Conservation (phyloP, 2,797 vertebrate genomes). For the Sylvia borin region DNA sequence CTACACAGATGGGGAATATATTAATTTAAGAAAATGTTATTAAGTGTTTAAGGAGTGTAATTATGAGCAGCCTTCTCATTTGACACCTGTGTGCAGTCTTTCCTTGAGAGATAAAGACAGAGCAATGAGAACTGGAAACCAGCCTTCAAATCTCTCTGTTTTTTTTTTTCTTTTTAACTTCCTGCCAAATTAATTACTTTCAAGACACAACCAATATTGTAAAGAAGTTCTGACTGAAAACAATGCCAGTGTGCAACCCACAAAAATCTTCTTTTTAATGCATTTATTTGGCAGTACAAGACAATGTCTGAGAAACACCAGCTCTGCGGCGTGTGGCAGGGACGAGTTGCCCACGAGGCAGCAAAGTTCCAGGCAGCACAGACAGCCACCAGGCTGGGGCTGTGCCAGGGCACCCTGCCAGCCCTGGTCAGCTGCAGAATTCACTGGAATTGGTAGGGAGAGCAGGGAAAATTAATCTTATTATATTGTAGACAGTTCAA, state of each 20-base stretch:
- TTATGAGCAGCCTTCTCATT: slow-evolving; percentile 66
- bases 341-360: rapidly evolving
- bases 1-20: slow-evolving; percentile 60
- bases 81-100: slow-evolving; percentile 63
- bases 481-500: background rate
- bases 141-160: background rate
- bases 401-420: background rate
- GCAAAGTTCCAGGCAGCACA: rapidly evolving
- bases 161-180: background rate
- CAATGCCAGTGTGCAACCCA: background rate
- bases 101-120: slow-evolving; percentile 37
- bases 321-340: too few species aligned
- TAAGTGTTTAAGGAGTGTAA: slow-evolving; percentile 67
- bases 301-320: background rate
- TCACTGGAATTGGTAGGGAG: background rate
- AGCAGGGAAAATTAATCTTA: background rate
- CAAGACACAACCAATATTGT: background rate
- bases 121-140: slow-evolving; percentile 29
- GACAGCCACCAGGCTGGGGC: background rate
- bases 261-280: background rate
- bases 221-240: background rate
- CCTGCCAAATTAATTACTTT: slow-evolving; percentile 34
- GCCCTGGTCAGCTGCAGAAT: background rate
- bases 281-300: background rate
- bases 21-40: slow-evolving; percentile 70